Conservation (phyloP, 2,797 vertebrate species). For the Sandelia bainsii region DNA sequence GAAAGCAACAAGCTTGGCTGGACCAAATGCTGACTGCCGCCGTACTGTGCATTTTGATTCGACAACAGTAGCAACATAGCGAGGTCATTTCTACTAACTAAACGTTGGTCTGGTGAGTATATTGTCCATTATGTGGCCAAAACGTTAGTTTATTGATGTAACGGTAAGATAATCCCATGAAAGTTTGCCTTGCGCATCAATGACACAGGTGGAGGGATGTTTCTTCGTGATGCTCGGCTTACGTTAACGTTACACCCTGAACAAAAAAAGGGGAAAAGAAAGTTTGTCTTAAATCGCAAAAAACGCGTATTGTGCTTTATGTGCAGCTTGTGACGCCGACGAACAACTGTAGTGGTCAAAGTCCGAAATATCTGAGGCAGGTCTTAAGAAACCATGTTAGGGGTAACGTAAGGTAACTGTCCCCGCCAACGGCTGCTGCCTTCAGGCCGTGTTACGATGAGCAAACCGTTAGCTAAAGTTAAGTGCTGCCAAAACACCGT, state of each 20-base stretch:
- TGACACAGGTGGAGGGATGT: conserved; percentile 52
- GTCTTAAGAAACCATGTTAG: not conserved
- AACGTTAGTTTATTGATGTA: not conserved
- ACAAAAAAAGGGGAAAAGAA: not conserved
- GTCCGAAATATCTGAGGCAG: conserved; percentile 11
- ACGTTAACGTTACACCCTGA: not conserved
- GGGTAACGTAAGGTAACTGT: not conserved
- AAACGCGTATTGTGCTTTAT: not conserved
- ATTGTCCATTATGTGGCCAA: rapidly evolving
- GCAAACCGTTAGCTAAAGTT: not conserved
- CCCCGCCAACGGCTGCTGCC: not conserved
- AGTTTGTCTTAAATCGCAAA: conserved; percentile 24
- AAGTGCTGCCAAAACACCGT: not conserved
- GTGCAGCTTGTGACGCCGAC: not conserved
- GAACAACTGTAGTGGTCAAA: conserved; percentile 24
- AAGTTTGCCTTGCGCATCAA: conserved; percentile 59
- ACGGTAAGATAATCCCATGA: not conserved
- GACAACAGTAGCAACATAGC: not conserved
- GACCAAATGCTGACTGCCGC: conserved; percentile 42
- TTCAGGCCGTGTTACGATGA: too few relatives aligned
- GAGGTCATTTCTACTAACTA: not conserved
- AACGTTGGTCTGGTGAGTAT: conserved; percentile 56
- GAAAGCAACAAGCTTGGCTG: conserved; percentile 68
- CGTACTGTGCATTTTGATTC: not conserved
- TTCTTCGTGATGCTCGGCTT: conserved; percentile 43